Percentiles rank a stretch among this genome's conserved stretches.
Conservation (phyloP, 2,797 vertebrate species). For the Eurystomus glaucurus region DNA sequence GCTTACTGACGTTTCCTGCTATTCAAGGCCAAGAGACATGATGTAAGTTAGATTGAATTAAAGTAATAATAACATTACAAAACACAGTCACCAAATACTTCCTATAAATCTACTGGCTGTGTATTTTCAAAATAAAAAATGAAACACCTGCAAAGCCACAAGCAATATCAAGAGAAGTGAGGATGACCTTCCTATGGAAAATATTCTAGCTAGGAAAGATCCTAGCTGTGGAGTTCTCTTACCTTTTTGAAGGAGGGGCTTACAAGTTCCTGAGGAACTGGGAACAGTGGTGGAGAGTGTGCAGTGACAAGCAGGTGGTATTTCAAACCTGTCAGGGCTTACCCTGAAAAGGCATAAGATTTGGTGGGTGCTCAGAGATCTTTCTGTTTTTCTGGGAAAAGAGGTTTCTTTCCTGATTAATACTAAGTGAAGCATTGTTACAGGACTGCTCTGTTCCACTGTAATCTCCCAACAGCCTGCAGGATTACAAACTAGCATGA, state of each 20-base stretch:
- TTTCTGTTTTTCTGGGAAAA: not conserved
- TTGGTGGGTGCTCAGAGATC: not conserved
- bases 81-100: not conserved
- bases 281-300: not conserved
- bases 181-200: not conserved
- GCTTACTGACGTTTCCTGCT: rapidly evolving
- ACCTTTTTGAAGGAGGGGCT: not conserved
- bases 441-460: not conserved
- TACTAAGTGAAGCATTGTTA: not conserved
- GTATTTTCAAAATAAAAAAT: not conserved
- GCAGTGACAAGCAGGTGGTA: not conserved
- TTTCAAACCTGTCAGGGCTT: not conserved
- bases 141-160: not conserved
- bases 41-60: not conserved
- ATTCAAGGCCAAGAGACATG: not conserved
- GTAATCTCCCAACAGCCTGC: not conserved
- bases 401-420: not conserved
- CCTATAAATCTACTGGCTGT: not conserved
- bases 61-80: not conserved
- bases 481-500: not conserved
- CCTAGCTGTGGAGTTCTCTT: not conserved
- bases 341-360: not conserved
- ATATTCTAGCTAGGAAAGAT: not conserved
- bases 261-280: not conserved
- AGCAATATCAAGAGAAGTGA: not conserved